phyloP scores from a whole-genome alignment of 2,113 vertebrate genomes.

The Acinonyx jubatus region DNA sequence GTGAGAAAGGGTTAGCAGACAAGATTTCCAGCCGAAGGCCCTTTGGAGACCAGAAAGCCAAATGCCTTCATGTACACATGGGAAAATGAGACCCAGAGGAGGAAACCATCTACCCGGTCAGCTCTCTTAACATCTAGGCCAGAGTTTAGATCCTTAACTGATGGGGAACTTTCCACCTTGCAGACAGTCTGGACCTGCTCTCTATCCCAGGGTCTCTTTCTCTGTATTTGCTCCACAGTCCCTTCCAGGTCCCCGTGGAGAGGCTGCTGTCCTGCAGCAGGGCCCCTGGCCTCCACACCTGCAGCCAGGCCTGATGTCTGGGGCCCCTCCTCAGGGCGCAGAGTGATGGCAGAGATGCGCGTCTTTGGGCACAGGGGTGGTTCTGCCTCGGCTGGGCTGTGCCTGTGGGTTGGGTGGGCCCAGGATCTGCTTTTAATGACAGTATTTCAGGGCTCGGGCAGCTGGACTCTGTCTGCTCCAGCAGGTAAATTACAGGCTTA shows the following conservation, averaged over 20 bases:
- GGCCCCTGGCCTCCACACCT: not conserved
- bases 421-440: conserved; percentile 46
- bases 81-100: not conserved
- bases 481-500: conserved; percentile 74
- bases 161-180: not conserved
- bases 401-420: not conserved
- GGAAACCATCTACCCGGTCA: not conserved
- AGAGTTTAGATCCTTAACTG: not conserved
- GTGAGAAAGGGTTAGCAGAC: not conserved
- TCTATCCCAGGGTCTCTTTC: not conserved
- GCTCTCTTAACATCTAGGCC: not conserved
- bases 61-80: not conserved
- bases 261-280: not conserved
- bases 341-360: not conserved
- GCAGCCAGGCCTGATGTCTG: not conserved
- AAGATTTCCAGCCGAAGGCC: not conserved
- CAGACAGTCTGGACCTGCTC: not conserved
- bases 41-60: not conserved
- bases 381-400: not conserved
- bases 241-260: too few relatives aligned
- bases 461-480: conserved; percentile 38
- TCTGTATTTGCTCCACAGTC: not conserved
- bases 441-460: conserved; percentile 24
- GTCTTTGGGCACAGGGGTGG: not conserved
- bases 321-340: not conserved